A percentile compares a stretch with the other conserved stretches of the same genome.
Conservation (phyloP, 2,888 invertebrate species). For the Leptinotarsa peninsularis region DNA sequence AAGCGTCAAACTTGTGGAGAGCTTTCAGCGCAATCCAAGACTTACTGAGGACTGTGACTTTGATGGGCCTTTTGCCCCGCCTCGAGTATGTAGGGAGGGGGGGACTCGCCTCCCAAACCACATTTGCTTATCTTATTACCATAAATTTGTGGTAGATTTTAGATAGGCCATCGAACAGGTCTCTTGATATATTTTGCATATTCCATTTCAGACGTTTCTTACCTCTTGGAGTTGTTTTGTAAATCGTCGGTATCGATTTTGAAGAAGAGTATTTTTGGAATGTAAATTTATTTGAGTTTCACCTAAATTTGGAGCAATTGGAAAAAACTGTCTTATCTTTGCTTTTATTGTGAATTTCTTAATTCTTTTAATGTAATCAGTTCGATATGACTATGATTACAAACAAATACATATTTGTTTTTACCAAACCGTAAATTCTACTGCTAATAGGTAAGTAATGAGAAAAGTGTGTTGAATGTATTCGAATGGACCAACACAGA, state of each 20-base stretch:
- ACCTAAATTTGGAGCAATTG: no score
- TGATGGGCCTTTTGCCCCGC: conserved; percentile 53
- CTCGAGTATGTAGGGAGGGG: conserved; percentile 51
- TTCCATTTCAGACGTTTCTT: conserved; percentile 46
- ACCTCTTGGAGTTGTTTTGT: conserved; percentile 42
- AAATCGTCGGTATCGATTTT: conserved; percentile 10
- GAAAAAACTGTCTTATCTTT: no score
- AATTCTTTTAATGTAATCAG: no score
- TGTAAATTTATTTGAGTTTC: not conserved
- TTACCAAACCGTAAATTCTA: no score
- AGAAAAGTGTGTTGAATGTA: no score
- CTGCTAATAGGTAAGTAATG: no score
- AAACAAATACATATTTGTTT: no score
- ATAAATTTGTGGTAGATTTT: conserved; percentile 63
- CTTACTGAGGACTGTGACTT: conserved; percentile 57
- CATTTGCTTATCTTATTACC: conserved; percentile 63
- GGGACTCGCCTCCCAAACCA: conserved; percentile 57
- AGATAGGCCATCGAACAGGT: conserved; percentile 57
- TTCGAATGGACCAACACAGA: no score
- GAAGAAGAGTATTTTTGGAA: conserved; percentile 7
- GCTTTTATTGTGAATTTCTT: no score
- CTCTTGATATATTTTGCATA: conserved; percentile 56
- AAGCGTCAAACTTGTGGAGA: conserved; percentile 40
- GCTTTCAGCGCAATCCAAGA: conserved; percentile 47
- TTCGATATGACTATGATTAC: no score